Conservation (phyloP, 2,797 vertebrate species). For the Rhynchotus rufescens region DNA sequence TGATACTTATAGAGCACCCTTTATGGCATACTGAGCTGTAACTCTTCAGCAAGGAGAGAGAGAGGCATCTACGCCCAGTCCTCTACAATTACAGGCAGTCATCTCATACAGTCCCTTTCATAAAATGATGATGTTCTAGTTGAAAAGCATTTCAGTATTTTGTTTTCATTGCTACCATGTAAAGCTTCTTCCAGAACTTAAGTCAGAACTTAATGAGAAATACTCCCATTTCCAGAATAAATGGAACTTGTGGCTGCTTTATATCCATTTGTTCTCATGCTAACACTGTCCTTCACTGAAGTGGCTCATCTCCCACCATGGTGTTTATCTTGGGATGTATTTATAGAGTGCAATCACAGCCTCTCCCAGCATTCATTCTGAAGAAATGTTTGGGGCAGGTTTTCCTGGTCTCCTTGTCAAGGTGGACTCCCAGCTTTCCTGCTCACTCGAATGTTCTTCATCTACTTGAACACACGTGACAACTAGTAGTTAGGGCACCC, state of each 20-base stretch:
- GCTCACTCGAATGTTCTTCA: not conserved
- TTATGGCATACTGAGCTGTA: not conserved
- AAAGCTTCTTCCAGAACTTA: not conserved
- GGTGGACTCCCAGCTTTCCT: not conserved
- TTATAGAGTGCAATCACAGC: slow-evolving; percentile 54
- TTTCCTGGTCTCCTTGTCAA: not conserved
- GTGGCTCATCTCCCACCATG: slow-evolving; percentile 5
- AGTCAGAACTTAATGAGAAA: not conserved
- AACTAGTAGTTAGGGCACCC: rapidly evolving
- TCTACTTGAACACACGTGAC: rapidly evolving
- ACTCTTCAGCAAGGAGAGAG: not conserved
- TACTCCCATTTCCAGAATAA: not conserved
- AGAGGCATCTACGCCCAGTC: not conserved
- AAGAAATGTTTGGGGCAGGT: not conserved
- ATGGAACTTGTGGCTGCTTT: not conserved
- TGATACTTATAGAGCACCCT: not conserved
- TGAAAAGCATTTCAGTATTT: not conserved
- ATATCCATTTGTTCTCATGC: slow-evolving; percentile 37
- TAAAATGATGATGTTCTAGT: not conserved
- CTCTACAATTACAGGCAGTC: slow-evolving; percentile 6
- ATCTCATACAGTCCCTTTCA: not conserved
- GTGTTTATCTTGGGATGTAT: slow-evolving; percentile 51
- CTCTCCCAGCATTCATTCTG: slow-evolving; percentile 1
- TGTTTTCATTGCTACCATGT: not conserved
- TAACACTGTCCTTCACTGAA: slow-evolving; percentile 44